Evolutionary conservation across 2,113 vertebrate species (phyloP).

Genomic region (Coptodon rendalli): DNA sequence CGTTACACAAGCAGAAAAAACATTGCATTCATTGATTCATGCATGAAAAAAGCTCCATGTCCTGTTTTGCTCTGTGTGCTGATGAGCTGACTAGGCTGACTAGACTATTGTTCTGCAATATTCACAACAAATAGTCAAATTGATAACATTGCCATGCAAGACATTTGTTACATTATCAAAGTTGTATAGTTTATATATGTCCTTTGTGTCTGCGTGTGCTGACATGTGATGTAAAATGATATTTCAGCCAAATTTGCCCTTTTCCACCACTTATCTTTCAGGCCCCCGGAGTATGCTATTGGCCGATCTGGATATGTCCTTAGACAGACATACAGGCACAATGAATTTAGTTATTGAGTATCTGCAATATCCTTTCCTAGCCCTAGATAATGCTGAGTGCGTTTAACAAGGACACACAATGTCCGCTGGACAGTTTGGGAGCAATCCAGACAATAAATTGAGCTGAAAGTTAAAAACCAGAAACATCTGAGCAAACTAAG

Average conservation of each 20-base stretch:
- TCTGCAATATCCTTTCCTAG: neutral
- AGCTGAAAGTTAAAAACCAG: neutral
- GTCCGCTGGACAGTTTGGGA: neutral
- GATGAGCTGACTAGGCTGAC: neutral
- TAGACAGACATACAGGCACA: neutral
- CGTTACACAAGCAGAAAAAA: neutral
- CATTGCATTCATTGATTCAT: slow-evolving; percentile 1
- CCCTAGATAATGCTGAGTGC: neutral
- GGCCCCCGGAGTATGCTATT: neutral
- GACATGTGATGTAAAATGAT: neutral
- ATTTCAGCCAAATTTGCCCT: neutral
- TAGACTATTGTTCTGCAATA: neutral
- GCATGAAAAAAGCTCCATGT: neutral
- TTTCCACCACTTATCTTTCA: neutral
- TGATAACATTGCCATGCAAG: neutral
- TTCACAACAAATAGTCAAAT: neutral
- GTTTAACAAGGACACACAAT: neutral
- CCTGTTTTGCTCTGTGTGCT: neutral
- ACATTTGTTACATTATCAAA: neutral
- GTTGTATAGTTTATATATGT: neutral
- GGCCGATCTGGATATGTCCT: neutral
- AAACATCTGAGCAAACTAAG: neutral
- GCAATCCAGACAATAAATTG: neutral
- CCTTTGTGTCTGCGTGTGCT: neutral
- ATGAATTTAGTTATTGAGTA: neutral